phyloP scores from a whole-genome alignment of 2,113 vertebrate species.

The Aviceda subcristata region DNA sequence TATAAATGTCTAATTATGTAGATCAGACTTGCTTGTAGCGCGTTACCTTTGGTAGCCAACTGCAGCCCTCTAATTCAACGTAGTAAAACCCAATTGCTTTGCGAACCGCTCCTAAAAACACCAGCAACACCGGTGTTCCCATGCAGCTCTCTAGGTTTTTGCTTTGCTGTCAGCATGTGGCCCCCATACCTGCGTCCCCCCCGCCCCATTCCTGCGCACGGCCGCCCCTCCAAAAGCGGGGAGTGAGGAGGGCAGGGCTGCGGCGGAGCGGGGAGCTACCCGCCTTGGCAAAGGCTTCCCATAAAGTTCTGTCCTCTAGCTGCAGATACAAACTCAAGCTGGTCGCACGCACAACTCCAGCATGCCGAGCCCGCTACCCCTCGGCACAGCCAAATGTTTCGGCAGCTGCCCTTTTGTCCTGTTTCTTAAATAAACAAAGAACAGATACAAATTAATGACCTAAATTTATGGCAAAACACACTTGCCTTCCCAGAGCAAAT shows the following conservation, averaged over 20 bases:
- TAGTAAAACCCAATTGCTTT: neutral
- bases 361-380: conserved; percentile 91
- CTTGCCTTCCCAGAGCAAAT: conserved; percentile 81
- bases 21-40: conserved; percentile 26
- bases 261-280: conserved; percentile 39
- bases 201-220: accelerated
- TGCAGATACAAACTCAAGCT: conserved; percentile 91
- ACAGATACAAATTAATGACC: conserved; percentile 99
- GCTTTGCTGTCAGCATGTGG: neutral
- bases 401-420: conserved; percentile 99
- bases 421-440: conserved; percentile 99
- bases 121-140: neutral
- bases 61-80: neutral
- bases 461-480: conserved; percentile 93
- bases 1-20: conserved; percentile 68
- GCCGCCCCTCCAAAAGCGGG: neutral
- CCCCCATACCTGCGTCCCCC: no score
- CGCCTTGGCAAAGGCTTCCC: conserved; percentile 83
- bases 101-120: neutral
- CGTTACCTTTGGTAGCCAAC: conserved; percentile 38
- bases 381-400: conserved; percentile 99
- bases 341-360: conserved; percentile 81
- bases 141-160: neutral
- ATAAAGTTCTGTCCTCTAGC: conserved; percentile 84
- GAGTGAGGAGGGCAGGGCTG: conserved; percentile 61